Percentiles rank a stretch among this genome's conserved stretches.
These are phyloP conservation scores for Autographa gamma DNA, from an alignment of 2,888 invertebrate species.

Conservation along the genomic window DNA sequence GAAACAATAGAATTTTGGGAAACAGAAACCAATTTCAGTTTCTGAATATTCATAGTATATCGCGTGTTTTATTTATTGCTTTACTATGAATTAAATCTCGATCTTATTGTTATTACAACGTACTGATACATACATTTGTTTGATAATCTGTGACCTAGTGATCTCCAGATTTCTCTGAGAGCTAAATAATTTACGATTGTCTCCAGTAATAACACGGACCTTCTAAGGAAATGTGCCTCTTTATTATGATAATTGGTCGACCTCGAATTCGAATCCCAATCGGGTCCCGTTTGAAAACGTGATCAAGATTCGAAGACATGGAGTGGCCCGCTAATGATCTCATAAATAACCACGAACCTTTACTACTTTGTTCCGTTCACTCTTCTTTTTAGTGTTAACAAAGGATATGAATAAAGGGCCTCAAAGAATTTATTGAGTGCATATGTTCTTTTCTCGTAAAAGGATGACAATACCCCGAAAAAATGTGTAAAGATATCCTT, in stretches of 20 bases:
- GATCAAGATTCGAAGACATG: slow-evolving; percentile 68
- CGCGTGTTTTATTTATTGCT: neutral
- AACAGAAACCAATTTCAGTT: slow-evolving; percentile 9
- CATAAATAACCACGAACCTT: slow-evolving; percentile 66
- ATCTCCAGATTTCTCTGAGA: slow-evolving; percentile 38
- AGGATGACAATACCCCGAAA: slow-evolving; percentile 53
- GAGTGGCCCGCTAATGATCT: slow-evolving; percentile 69
- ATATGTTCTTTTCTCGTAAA: slow-evolving; percentile 38
- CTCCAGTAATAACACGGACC: slow-evolving; percentile 62
- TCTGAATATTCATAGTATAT: neutral
- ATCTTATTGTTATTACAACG: neutral
- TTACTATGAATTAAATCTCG: neutral
- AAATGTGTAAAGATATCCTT: slow-evolving; percentile 73
- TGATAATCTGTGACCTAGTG: slow-evolving; percentile 15
- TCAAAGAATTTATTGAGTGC: slow-evolving; percentile 36
- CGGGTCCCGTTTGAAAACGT: slow-evolving; percentile 65
- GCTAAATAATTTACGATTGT: slow-evolving; percentile 66
- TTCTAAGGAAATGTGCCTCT: slow-evolving; percentile 69
- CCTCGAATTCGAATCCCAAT: slow-evolving; percentile 67
- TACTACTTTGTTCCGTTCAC: slow-evolving; percentile 52
- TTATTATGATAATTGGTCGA: slow-evolving; percentile 72
- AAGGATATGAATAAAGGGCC: slow-evolving; percentile 39
- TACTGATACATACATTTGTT: neutral
- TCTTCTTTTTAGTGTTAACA: slow-evolving; percentile 50
- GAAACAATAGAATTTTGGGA: slow-evolving; percentile 14